A percentile compares a stretch with the other conserved stretches of the same genome.
These are phyloP conservation scores for Tetragnatha montana DNA, from an alignment of 2,888 invertebrate genomes.

Conservation along the genomic window DNA sequence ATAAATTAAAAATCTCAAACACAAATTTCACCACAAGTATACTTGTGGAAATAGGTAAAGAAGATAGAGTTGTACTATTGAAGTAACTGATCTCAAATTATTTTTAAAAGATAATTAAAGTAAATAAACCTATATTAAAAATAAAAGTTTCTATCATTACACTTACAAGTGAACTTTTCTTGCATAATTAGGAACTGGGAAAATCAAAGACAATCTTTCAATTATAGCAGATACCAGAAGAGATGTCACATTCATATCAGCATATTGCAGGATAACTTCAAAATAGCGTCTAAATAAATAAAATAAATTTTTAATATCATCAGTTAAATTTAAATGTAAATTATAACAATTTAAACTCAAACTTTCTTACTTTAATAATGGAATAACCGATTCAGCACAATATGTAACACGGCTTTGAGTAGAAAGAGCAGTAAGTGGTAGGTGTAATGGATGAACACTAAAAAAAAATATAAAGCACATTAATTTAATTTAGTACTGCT, in stretches of 20 bases:
- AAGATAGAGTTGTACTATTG: no score
- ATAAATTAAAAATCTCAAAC: not conserved
- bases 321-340: not conserved
- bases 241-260: constrained; percentile 51
- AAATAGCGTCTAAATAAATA: constrained; percentile 54
- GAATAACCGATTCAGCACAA: constrained; percentile 57
- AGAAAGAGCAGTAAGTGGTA: constrained; percentile 35
- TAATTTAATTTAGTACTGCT: no score
- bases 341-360: not conserved
- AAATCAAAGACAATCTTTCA: constrained; percentile 61
- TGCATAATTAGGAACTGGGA: constrained; percentile 57
- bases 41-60: no score
- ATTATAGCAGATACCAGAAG: constrained; percentile 58
- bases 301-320: not conserved
- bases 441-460: constrained; percentile 56
- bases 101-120: no score
- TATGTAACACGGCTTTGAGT: constrained; percentile 46
- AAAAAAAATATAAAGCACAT: not conserved
- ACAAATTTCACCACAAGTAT: no score
- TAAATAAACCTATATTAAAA: not conserved
- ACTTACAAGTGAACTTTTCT: constrained; percentile 51
- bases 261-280: constrained; percentile 62
- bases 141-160: not conserved
- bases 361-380: constrained; percentile 58
- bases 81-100: no score